Base-by-base conservation (phyloP, 2,888 invertebrate species). In the Pasiphila rectangulata region DNA sequence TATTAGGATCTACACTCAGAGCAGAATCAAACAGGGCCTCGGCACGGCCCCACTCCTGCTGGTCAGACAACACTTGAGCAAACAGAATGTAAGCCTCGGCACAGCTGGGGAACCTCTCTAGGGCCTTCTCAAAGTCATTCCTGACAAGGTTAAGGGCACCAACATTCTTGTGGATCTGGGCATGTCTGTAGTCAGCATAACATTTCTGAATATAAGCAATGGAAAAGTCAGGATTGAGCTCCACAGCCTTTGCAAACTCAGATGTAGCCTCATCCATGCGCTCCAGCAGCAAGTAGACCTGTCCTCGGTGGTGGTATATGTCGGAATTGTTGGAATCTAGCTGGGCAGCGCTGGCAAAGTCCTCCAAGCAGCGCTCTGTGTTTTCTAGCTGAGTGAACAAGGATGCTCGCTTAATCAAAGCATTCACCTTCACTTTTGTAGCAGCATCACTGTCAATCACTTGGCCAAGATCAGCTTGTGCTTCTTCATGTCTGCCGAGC, bases 301-400 rank as follows among this genome's bases (percentile, higher is more conserved):
- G 93, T 38, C 97, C 98, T 54, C 97, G 90, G 70, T 98, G 98
- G 75, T 98, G 96, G 78, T 95, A 98, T 40, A 98, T 93, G 75
- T 98, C 98, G 13, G 95, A 92, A 75, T 95, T 96, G 20, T 93
- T 89, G 0, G 96, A 92, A 63, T 96, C 95, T 35, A 96, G 73
- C 63, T 92, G 86, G 27, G 94, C 92, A 20, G 98, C 98, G 57
- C 77, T 83, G 9, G 92, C 91, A 79, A 98, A 98, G 76, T 96
- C 96, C 41, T 90, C 91, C 59, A 96, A 86, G 58, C 95, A 95
- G 52, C 92, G 91, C 24, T 92, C 93, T 21, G 92, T 89, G 53
- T 93, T 90, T 62, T 94, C 95, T 40, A 93, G 83, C 72, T 97
- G 96, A 78, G 97, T 94, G 60, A 92, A 91, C 49, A 97, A 88